Percentiles rank a stretch among this genome's conserved stretches.
Evolutionary conservation across 2,888 invertebrate genomes (phyloP).

Genomic region (Ophion ventricosus): DNA sequence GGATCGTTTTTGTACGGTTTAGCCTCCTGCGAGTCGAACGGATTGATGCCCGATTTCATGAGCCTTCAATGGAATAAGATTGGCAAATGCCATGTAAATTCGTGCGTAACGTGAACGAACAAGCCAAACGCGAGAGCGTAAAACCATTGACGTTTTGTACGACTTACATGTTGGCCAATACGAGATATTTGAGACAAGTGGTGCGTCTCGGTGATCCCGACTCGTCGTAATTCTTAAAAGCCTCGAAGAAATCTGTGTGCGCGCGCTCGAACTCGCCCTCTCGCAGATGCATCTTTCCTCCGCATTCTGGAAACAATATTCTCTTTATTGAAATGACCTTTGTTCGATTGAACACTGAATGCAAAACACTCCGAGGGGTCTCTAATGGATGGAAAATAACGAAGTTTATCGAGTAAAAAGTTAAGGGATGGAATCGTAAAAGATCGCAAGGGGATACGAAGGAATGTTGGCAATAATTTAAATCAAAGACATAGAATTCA

Average conservation of each 20-base stretch:
- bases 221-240: slow-evolving; percentile 99
- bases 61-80: slow-evolving; percentile 86
- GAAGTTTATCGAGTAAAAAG: not conserved
- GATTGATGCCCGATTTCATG: slow-evolving; percentile 99
- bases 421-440: too few relatives aligned
- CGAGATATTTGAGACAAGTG: slow-evolving; percentile 98
- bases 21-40: slow-evolving; percentile 99
- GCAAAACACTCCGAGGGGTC: not conserved
- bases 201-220: slow-evolving; percentile 98
- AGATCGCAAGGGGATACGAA: too few relatives aligned
- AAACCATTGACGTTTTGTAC: not conserved
- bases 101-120: not conserved
- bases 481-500: too few relatives aligned
- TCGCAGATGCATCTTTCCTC: slow-evolving; percentile 99
- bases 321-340: not conserved
- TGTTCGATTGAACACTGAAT: too few relatives aligned
- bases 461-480: too few relatives aligned
- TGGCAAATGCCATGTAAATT: not conserved
- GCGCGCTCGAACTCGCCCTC: slow-evolving; percentile 99
- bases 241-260: slow-evolving; percentile 99
- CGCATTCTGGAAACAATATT: slow-evolving; percentile 90
- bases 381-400: not conserved
- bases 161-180: slow-evolving; percentile 98
- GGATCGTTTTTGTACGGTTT: slow-evolving; percentile 99
- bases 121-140: not conserved